Evolutionary conservation across 1,140 invertebrate species (phyloP).

Genomic region (Microplitis mediator): DNA sequence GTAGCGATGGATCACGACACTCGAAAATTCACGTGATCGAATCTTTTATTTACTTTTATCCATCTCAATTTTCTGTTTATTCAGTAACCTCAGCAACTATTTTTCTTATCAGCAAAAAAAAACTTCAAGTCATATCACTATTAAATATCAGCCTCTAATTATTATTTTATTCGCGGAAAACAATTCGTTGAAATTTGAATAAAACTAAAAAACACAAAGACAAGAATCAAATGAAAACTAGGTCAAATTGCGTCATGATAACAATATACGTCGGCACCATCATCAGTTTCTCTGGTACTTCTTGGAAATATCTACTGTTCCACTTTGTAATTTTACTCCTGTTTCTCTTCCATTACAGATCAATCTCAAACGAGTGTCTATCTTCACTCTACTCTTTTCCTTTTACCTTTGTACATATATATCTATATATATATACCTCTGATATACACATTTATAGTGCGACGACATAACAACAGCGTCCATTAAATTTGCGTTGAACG

Average conservation of each 20-base stretch:
- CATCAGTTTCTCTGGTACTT: constrained; percentile 2
- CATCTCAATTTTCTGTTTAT: too few species aligned
- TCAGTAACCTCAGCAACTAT: too few species aligned
- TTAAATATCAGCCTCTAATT: neutral
- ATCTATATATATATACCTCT: too few species aligned
- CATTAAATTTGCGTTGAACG: neutral
- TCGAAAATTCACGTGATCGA: too few species aligned
- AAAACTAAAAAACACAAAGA: neutral
- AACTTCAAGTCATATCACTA: too few species aligned
- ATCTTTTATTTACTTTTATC: too few species aligned
- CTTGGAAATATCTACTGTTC: constrained; percentile 2
- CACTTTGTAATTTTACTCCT: constrained; percentile 4
- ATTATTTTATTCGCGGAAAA: neutral
- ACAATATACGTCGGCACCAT: neutral
- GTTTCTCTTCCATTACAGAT: constrained; percentile 4
- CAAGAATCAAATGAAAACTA: neutral
- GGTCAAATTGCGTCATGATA: constrained; percentile 6
- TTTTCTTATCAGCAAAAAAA: too few species aligned
- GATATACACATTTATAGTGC: too few species aligned
- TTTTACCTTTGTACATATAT: neutral
- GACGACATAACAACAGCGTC: neutral
- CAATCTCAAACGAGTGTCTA: neutral
- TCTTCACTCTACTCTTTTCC: neutral
- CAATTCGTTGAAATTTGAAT: neutral
- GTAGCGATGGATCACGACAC: too few species aligned